These are phyloP conservation scores for Syrista parreyssii DNA, from an alignment of 2,888 invertebrate genomes.

Conservation along the genomic window DNA sequence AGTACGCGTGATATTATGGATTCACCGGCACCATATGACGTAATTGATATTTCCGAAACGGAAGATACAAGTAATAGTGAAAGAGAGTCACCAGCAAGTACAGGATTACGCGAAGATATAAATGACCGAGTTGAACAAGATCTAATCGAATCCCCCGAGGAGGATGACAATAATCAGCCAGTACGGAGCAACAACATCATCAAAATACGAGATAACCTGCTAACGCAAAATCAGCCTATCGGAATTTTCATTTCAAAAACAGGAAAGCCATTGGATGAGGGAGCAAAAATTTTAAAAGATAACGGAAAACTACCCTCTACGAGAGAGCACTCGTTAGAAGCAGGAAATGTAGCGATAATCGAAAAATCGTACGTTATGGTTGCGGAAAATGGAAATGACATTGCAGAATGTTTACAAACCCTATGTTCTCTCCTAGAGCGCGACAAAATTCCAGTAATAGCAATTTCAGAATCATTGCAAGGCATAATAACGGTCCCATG, in stretches of 20 bases:
- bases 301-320: not conserved
- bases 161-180: too few relatives aligned
- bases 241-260: not conserved
- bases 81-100: too few relatives aligned
- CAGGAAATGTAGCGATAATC: not conserved
- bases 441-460: not conserved
- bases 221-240: not conserved
- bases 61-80: too few relatives aligned
- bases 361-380: not conserved
- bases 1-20: too few relatives aligned
- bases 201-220: not conserved
- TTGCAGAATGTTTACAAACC: not conserved
- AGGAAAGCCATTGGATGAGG: constrained; percentile 5
- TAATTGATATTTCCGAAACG: too few relatives aligned
- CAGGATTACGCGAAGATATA: too few relatives aligned
- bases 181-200: not conserved
- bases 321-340: not conserved
- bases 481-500: constrained; percentile 11
- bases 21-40: too few relatives aligned
- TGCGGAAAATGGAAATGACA: not conserved
- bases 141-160: too few relatives aligned
- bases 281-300: not conserved
- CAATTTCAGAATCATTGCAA: not conserved
- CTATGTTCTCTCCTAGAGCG: not conserved
- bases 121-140: too few relatives aligned